Evolutionary conservation across 2,113 vertebrate species (phyloP), one percentile per base, ranked within the genome.

Genomic region (Zosterops hypoxanthus): DNA sequence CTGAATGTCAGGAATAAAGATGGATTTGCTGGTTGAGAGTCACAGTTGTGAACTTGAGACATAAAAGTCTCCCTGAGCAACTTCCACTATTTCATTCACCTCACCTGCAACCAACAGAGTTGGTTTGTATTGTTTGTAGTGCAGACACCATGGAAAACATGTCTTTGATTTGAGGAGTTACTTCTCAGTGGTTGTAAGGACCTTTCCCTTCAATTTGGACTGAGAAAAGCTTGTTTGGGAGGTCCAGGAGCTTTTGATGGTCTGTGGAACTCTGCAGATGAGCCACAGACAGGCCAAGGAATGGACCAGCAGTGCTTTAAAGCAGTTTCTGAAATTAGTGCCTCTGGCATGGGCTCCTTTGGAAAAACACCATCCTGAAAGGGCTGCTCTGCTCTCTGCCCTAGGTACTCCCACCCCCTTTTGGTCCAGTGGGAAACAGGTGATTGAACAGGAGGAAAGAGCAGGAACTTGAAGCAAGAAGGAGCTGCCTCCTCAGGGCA

Each of bases 111-210:
- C 28, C 34, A 70, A 11, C 21, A 66, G 46, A 80, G n/a, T 39
- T 39, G 12, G 39, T 39, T 39, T 39, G 39, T 36, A 23, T 31
- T 2, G 18, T 57, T 25, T 50, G 31, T 34, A 19, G 15, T 8
- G 22, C 0, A 81, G 42, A 6, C 22, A 50, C 29, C 6, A 17
- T 0, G 25, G 44, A 71, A 86, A 73, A 11, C 0, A 0, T n/a
- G 50, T 42, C 31, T 46, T 69, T 34, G 53, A 25, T 73, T 57
- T 21, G 3, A 6, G 19, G 23, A 56, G 1, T 31, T 56, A 9
- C 22, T 84, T 76, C 22, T 71, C 44, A 56, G 22, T 24, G 36
- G 25, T 11, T 60, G 29, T 12, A 56, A 14, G 22, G 82, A 55
- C 10, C 15, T 56, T 86, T 66, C 12, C 64, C 59, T 70, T 77